Base-by-base conservation (phyloP, 2,113 vertebrate species). In the Bubo blakistoni region DNA sequence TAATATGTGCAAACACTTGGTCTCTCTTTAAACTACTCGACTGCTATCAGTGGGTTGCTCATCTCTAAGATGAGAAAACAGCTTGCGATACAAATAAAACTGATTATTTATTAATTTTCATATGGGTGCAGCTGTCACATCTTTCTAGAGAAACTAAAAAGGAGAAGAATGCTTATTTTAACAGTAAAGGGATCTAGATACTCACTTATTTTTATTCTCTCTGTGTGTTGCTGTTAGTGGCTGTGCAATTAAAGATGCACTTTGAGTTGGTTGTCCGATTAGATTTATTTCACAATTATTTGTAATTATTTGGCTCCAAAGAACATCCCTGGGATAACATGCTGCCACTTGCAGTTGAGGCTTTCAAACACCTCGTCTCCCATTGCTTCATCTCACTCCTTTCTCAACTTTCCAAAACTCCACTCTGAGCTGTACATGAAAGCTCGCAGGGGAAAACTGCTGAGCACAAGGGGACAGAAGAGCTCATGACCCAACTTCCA, bases 61-160 rank as follows among this genome's bases (percentile, higher is more conserved):
- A 1, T 74, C 67, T 78, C 82, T 0, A 5, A 63, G 86, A 88
- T 46, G 54, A 93, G 67, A 21, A 77, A 90, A 78, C 88, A 90
- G 82, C 69, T 71, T 94, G 90, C 2, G 13, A 88, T 18, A 80
- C 79, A 83, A 95, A 96, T 86, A 94, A 88, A 95, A 73, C 32
- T 11, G 63, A 83, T 94, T 92, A 86, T 79, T 97, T 81, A 81
- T 94, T 93, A 90, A 51, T 92, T 90, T 86, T 77, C 59, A 17
- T 51, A 42, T 0, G 42, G 67, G 67, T 42, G 82, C 93, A 96
- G 94, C 92, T 95, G 95, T 36, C 6, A 0, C n/a, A 54, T 72
- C 79, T 26, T 69, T 71, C 79, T 6, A 13, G 61, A 78, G 88
- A 66, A 81, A 66, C 32, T 3, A 22, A 25, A 22, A 25, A 77